Base-by-base conservation (phyloP, 2,888 invertebrate species). In the Andrena praecox region DNA sequence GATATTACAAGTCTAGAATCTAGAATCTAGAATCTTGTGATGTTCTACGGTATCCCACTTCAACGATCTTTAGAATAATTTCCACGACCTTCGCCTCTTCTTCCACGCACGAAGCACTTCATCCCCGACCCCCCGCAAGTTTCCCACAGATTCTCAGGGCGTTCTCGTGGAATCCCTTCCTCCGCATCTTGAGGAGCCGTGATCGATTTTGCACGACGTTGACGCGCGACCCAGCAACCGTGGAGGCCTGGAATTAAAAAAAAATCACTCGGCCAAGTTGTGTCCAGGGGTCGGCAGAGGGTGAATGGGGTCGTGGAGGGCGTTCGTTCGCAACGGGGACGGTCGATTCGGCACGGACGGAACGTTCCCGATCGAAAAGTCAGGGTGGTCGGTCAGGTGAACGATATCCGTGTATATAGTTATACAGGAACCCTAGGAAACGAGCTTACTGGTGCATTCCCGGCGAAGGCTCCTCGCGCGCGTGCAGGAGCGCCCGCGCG, bases 401-500 rank as follows among this genome's bases (percentile, higher is more conserved):
- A 87, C 88, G 84, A 88, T 86, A 87, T 80, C 79, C 86, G 73
- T 76, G 79, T 88, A 85, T 82, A 87, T 82, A 88, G 87, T 87
- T 83, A 88, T 81, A 78, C 75, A 83, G 86, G 85, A 80, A 87
- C 86, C 86, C 82, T 82, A 88, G 88, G 87, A 87, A 88, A 89
- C 89, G 82, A 89, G 89, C 80, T 89, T 87, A 89, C 84, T 84
- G 87, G 81, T 89, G 89, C 84, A 88, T 89, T 87, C 87, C 86
- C 77, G 87, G 86, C 88, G 86, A 88, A 87, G 85, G 87, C 81
- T 85, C 84, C 88, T 87, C 88, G 87, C 83, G 89, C 89, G 88
- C 89, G 89, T 87, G 87, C 85, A 87, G 80, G 82, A 85, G 87
- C 87, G 86, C 85, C 85, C 89, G 88, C 89, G 88, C 90, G 90